phyloP scores from a whole-genome alignment of 2,888 invertebrate genomes.

The Tuta absoluta region DNA sequence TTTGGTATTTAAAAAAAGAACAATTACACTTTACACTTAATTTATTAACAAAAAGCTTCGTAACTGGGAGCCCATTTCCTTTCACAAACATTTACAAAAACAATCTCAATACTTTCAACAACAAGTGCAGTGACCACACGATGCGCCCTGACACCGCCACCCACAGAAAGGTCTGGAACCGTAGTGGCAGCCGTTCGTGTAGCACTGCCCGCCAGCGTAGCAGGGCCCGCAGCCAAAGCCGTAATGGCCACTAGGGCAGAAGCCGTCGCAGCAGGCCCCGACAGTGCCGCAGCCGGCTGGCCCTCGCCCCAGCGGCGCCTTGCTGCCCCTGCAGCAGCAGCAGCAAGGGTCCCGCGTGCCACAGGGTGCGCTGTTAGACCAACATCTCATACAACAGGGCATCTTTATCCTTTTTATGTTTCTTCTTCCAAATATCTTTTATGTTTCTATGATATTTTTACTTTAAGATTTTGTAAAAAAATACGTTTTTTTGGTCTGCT shows the following conservation, averaged over 20 bases:
- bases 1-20: too few species aligned
- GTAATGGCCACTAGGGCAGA: constrained; percentile 42
- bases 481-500: neutral
- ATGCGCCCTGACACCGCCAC: neutral
- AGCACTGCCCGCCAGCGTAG: constrained; percentile 40
- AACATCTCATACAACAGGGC: neutral
- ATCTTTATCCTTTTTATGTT: neutral
- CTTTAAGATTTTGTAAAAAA: neutral
- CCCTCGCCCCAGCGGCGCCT: constrained; percentile 42
- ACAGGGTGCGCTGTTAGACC: neutral
- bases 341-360: neutral
- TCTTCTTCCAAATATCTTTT: neutral
- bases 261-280: constrained; percentile 42
- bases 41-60: too few species aligned
- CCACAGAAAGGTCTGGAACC: neutral
- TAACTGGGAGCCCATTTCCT: too few species aligned
- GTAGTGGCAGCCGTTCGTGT: neutral
- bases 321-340: neutral
- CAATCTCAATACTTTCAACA: neutral
- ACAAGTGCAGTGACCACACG: neutral
- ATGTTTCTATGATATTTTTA: constrained; percentile 4
- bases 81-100: too few species aligned
- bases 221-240: constrained; percentile 63
- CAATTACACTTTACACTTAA: too few species aligned
- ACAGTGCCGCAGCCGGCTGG: constrained; percentile 46